Percentiles rank a stretch among this genome's conserved stretches.
These are phyloP conservation scores for Tenodera sinensis DNA, from an alignment of 2,888 invertebrate genomes.

Conservation along the genomic window DNA sequence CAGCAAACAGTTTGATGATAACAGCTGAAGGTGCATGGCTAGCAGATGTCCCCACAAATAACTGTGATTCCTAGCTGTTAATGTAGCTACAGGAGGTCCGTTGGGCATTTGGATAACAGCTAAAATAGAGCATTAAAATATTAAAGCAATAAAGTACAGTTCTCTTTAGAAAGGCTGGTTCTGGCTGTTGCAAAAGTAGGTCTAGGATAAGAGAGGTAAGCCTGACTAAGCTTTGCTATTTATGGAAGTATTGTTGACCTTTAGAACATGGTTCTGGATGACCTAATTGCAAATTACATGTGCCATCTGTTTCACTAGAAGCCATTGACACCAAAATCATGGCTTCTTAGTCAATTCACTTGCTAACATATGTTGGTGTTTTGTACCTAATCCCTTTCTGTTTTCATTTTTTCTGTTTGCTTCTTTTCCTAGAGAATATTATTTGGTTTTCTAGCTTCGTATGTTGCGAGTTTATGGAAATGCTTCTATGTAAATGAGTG, in stretches of 20 bases:
- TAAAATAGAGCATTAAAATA: no score
- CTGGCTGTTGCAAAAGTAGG: slow-evolving; percentile 2
- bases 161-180: not conserved
- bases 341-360: not conserved
- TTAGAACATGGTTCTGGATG: not conserved
- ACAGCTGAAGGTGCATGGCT: no score
- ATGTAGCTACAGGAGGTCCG: no score
- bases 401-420: not conserved
- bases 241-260: slow-evolving; percentile 16
- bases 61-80: no score
- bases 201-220: slow-evolving; percentile 6
- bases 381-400: no score
- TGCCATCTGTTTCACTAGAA: not conserved
- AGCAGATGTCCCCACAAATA: no score
- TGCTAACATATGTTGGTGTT: not conserved
- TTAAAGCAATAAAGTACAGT: not conserved
- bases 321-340: not conserved
- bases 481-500: no score
- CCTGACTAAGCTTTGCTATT: not conserved
- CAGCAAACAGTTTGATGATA: no score
- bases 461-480: no score
- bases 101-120: no score
- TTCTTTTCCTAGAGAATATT: not conserved
- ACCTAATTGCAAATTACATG: not conserved
- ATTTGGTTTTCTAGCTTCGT: no score